These are phyloP conservation scores for Lasioglossum calceatum DNA, from an alignment of 2,888 invertebrate species.

Conservation along the genomic window DNA sequence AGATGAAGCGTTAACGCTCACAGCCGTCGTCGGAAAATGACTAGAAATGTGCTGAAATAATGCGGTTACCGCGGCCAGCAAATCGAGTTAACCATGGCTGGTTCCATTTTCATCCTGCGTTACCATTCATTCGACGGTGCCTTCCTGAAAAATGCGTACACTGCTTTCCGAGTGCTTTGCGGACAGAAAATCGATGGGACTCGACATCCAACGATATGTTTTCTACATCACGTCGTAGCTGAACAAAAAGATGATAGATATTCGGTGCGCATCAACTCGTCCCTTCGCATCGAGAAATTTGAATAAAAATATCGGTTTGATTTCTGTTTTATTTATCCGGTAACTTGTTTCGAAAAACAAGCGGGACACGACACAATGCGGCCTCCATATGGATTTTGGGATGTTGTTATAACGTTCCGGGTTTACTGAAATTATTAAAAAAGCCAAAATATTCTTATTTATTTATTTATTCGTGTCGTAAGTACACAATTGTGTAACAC, in stretches of 20 bases:
- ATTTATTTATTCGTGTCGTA: too few relatives aligned
- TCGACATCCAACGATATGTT: neutral
- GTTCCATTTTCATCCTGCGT: slow-evolving; percentile 43
- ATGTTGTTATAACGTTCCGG: too few relatives aligned
- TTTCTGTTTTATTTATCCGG: neutral
- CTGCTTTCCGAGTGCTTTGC: neutral
- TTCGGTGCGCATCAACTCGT: neutral
- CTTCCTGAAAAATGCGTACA: slow-evolving; percentile 18
- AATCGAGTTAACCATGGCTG: slow-evolving; percentile 64
- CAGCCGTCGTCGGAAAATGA: slow-evolving; percentile 51
- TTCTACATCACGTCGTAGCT: neutral
- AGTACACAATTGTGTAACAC: too few relatives aligned
- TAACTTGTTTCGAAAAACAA: neutral
- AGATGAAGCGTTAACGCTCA: slow-evolving; percentile 37
- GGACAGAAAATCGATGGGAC: neutral
- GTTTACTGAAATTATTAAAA: too few relatives aligned
- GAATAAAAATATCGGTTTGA: neutral
- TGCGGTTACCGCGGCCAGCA: slow-evolving; percentile 55
- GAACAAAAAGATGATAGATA: neutral
- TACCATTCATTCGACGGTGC: slow-evolving; percentile 1
- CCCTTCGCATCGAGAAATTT: neutral
- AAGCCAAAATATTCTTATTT: too few relatives aligned
- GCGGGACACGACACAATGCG: too few relatives aligned
- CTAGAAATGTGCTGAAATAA: slow-evolving; percentile 64
- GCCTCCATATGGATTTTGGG: too few relatives aligned